A percentile compares a stretch with the other conserved stretches of the same genome.
phyloP scores from a whole-genome alignment of 2,113 vertebrate genomes.

The Carassius gibelio region DNA sequence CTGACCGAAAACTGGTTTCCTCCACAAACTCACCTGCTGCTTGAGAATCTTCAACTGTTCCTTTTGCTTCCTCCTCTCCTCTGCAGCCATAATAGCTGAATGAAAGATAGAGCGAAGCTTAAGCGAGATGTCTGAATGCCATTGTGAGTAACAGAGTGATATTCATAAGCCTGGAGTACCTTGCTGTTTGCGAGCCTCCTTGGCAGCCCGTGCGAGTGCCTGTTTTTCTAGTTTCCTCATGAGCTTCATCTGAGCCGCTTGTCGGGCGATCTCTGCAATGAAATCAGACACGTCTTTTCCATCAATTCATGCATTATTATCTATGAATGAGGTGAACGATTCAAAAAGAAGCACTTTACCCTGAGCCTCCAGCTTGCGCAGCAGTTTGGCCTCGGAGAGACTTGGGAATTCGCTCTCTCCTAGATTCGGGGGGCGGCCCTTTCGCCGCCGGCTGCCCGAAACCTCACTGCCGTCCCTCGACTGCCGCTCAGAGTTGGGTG shows the following conservation, averaged over 20 bases:
- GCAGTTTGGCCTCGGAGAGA: slow-evolving; percentile 85
- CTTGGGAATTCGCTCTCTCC: slow-evolving; percentile 84
- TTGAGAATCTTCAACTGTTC: slow-evolving; percentile 99
- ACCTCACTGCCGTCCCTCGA: slow-evolving; percentile 75
- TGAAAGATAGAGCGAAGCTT: slow-evolving; percentile 30
- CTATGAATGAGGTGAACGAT: background rate
- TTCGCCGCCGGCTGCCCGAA: slow-evolving; percentile 80
- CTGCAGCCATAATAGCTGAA: slow-evolving; percentile 96
- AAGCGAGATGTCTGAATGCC: background rate
- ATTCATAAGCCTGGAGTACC: slow-evolving; percentile 68
- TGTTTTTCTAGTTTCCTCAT: slow-evolving; percentile 98
- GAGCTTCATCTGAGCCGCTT: slow-evolving; percentile 98
- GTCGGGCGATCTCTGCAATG: slow-evolving; percentile 91
- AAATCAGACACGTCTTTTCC: background rate
- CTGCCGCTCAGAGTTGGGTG: slow-evolving; percentile 84
- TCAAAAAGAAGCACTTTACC: slow-evolving; percentile 71
- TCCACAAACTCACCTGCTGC: slow-evolving; percentile 86
- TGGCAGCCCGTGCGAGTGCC: slow-evolving; percentile 92
- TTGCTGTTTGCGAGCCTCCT: slow-evolving; percentile 98
- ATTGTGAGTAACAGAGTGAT: background rate
- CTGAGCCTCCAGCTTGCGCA: slow-evolving; percentile 95
- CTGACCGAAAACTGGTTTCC: background rate
- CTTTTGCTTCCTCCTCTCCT: slow-evolving; percentile 96
- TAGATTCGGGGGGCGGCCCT: slow-evolving; percentile 90
- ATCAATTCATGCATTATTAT: background rate